These are phyloP conservation scores for Xestia sexstrigata DNA, from an alignment of 2,888 invertebrate species.

Conservation along the genomic window DNA sequence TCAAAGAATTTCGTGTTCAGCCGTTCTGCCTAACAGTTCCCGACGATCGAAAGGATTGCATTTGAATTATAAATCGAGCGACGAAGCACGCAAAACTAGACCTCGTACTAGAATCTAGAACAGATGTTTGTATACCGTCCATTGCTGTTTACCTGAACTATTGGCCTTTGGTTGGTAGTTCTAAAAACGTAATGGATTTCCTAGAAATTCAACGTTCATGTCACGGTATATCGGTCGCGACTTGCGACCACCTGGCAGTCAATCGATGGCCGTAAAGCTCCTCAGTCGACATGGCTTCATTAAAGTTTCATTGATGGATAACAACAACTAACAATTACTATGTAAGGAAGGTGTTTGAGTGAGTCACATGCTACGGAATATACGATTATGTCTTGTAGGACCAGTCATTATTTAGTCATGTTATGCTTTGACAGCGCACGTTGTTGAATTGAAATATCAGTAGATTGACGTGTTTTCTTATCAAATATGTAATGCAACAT, in stretches of 20 bases:
- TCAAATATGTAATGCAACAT: conserved; percentile 2
- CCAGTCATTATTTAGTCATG: conserved; percentile 12
- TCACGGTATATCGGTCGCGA: not conserved
- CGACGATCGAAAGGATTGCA: conserved; percentile 57
- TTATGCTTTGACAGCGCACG: conserved; percentile 10
- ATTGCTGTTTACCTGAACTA: conserved; percentile 34
- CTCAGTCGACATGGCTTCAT: conserved; percentile 29
- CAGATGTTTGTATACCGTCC: conserved; percentile 8
- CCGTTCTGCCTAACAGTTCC: conserved; percentile 14
- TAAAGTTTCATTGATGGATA: conserved; percentile 40
- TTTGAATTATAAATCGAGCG: conserved; percentile 62
- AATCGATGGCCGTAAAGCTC: conserved; percentile 14
- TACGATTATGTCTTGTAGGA: conserved; percentile 11
- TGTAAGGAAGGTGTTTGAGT: conserved; percentile 15
- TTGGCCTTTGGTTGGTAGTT: conserved; percentile 2
- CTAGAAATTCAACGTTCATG: conserved; percentile 9
- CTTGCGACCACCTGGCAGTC: conserved; percentile 46
- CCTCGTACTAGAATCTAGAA: conserved; percentile 13
- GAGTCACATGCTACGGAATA: not conserved
- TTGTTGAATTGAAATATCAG: conserved; percentile 18
- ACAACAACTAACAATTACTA: conserved; percentile 11
- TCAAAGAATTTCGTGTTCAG: conserved; percentile 34
- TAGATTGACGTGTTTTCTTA: conserved; percentile 2
- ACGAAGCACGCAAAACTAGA: conserved; percentile 44
- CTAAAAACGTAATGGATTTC: conserved; percentile 25